These are phyloP conservation scores for Cryptophagus acutangulus DNA, from an alignment of 2,888 invertebrate genomes.

Conservation along the genomic window DNA sequence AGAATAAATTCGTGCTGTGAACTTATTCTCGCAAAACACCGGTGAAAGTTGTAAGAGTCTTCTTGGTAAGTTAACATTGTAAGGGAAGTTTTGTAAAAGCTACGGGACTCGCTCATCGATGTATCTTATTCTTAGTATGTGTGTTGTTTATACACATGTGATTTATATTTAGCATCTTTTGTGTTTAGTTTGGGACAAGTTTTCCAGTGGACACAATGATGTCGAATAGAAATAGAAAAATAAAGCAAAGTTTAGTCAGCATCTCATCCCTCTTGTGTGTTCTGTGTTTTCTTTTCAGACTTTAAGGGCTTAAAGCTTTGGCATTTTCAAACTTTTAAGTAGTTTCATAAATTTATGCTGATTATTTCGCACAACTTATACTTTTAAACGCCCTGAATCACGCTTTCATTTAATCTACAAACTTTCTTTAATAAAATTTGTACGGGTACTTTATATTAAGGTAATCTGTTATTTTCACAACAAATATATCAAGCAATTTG, in stretches of 20 bases:
- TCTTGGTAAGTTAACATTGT: conserved; percentile 1
- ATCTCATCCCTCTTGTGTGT: not conserved
- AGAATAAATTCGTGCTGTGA: conserved; percentile 1
- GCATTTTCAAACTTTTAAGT: conserved; percentile 26
- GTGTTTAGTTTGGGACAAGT: not conserved
- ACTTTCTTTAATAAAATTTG: conserved; percentile 23
- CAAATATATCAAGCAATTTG: not conserved
- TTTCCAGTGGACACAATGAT: conserved; percentile 1
- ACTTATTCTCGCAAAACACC: not conserved
- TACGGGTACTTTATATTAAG: conserved; percentile 5
- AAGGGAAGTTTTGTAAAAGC: not conserved
- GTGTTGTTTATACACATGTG: conserved; percentile 1
- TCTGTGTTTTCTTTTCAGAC: conserved; percentile 16
- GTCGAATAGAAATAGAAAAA: not conserved
- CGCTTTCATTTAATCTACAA: conserved; percentile 21
- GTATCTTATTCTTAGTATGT: not conserved
- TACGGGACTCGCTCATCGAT: not conserved
- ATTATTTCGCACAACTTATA: conserved; percentile 26
- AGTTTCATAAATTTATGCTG: conserved; percentile 30
- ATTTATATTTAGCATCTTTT: conserved; percentile 1
- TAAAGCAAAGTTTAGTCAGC: too few relatives aligned
- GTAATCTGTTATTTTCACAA: not conserved
- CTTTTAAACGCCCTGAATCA: conserved; percentile 21
- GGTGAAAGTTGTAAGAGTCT: not conserved
- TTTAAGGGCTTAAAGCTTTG: conserved; percentile 18